A percentile compares a stretch with the other conserved stretches of the same genome.
phyloP scores from a whole-genome alignment of 1,140 invertebrate species.

The Octopus sinensis region DNA sequence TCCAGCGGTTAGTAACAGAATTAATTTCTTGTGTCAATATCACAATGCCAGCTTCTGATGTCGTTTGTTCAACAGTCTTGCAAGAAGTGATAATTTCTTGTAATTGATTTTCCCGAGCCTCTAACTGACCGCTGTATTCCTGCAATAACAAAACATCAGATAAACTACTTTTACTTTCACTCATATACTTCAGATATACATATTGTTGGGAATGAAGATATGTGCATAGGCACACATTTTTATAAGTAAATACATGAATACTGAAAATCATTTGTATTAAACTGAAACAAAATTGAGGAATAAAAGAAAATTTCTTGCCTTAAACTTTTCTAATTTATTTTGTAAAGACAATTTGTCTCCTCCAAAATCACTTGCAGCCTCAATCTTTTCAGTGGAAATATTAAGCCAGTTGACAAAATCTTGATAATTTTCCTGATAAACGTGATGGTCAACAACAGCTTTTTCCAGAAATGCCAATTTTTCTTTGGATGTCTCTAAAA shows the following conservation, averaged over 20 bases:
- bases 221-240: too few relatives aligned
- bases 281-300: background rate
- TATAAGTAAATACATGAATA: background rate
- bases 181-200: too few relatives aligned
- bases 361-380: constrained; percentile 82
- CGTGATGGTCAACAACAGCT: constrained; percentile 81
- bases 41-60: constrained; percentile 65
- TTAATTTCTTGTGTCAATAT: constrained; percentile 72
- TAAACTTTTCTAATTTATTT: constrained; percentile 84
- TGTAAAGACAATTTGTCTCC: constrained; percentile 83
- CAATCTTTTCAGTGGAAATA: constrained; percentile 78
- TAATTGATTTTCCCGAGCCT: constrained; percentile 71
- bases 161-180: background rate
- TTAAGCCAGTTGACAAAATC: constrained; percentile 88
- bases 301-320: constrained; percentile 56
- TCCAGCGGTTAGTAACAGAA: constrained; percentile 63
- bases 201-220: too few relatives aligned
- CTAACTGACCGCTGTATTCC: constrained; percentile 69
- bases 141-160: constrained; percentile 31
- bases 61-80: constrained; percentile 73
- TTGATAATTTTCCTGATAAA: constrained; percentile 83
- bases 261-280: background rate
- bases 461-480: constrained; percentile 79
- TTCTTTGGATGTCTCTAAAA: constrained; percentile 82
- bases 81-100: constrained; percentile 69